Conservation (phyloP, 35 echinoderm and acorn worm genomes). For the Hemicentrotus pulcherrimus region DNA sequence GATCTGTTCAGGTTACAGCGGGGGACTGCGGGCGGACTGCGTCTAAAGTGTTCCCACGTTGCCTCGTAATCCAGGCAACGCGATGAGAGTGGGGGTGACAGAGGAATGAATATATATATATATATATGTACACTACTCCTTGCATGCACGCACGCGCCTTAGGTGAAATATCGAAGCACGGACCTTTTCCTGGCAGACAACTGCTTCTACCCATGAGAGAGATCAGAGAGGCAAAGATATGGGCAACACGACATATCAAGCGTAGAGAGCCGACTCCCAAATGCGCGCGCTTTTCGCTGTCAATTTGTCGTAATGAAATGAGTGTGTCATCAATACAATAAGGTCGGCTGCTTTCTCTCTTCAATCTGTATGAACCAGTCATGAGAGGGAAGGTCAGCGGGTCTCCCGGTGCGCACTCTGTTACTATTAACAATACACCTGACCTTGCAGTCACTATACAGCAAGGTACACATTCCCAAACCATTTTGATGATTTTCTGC, state of each 20-base stretch:
- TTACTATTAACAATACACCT: background rate
- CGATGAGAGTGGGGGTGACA: background rate
- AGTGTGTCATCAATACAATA: slow-evolving; percentile 44
- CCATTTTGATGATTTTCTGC: background rate
- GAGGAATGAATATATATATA: slow-evolving; percentile 9
- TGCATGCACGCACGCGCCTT: background rate
- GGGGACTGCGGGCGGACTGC: background rate
- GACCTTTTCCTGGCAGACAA: background rate
- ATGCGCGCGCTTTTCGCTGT: slow-evolving; percentile 48
- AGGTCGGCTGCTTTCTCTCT: slow-evolving; percentile 22
- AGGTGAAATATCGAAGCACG: background rate
- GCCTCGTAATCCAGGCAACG: background rate
- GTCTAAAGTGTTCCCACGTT: background rate
- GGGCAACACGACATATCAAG: slow-evolving; percentile 27
- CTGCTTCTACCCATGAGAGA: background rate
- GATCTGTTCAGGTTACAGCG: background rate
- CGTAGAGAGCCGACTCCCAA: slow-evolving; percentile 19
- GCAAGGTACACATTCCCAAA: background rate
- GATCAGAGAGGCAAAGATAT: background rate
- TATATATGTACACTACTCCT: background rate
- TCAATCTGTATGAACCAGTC: background rate
- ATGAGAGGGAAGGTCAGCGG: background rate
- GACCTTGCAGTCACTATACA: background rate
- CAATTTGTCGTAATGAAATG: slow-evolving; percentile 52
- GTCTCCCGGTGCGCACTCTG: background rate